phyloP scores from a whole-genome alignment of 2,888 invertebrate genomes.

The Listrodromus nycthemerus region DNA sequence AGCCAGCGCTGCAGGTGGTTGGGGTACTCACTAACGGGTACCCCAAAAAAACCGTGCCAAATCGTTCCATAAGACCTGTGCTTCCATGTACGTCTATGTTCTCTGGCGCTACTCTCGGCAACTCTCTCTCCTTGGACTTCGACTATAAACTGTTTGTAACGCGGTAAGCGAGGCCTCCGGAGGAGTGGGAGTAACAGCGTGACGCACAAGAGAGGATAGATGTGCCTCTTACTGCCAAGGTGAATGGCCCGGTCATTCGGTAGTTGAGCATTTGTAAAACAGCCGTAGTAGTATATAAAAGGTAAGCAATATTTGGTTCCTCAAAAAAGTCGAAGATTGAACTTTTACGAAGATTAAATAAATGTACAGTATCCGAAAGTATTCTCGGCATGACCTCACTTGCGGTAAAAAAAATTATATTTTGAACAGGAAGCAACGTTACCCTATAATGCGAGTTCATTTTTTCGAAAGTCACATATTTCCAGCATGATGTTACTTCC shows the following conservation, averaged over 20 bases:
- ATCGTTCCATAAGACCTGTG: too few relatives aligned
- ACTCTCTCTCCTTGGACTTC: conserved; percentile 10
- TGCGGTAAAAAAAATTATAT: not conserved
- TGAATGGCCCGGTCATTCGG: conserved; percentile 6
- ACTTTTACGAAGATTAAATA: too few relatives aligned
- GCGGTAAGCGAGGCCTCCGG: conserved; percentile 4
- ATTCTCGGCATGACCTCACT: too few relatives aligned
- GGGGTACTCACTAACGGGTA: too few relatives aligned
- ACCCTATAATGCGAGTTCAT: too few relatives aligned
- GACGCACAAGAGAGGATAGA: not conserved
- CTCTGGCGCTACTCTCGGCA: conserved; percentile 13
- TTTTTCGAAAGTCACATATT: too few relatives aligned
- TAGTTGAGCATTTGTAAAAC: not conserved
- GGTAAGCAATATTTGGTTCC: not conserved
- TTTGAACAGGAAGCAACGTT: not conserved
- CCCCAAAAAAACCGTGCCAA: too few relatives aligned
- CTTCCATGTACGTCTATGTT: too few relatives aligned
- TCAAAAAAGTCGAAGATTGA: too few relatives aligned
- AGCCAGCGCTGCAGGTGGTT: too few relatives aligned
- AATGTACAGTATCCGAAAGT: too few relatives aligned
- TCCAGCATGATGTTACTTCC: too few relatives aligned
- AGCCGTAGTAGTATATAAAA: not conserved
- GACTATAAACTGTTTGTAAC: conserved; percentile 2
- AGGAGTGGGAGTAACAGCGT: not conserved
- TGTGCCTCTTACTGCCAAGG: not conserved